A percentile compares a stretch with the other conserved stretches of the same genome.
These are phyloP conservation scores for Eupithecia abbreviata DNA, from an alignment of 2,888 invertebrate genomes.

Conservation along the genomic window DNA sequence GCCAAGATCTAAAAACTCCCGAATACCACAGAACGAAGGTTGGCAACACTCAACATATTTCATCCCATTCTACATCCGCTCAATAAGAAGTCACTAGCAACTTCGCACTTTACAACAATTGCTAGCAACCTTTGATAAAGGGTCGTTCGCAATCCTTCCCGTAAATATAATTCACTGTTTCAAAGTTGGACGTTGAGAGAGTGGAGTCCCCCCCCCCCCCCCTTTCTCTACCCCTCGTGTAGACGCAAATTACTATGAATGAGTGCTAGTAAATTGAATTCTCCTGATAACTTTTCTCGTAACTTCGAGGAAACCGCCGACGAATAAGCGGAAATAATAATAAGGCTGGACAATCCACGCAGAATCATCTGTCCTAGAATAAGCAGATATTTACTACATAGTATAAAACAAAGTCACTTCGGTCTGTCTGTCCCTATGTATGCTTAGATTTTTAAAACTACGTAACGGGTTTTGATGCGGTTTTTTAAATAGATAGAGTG, in stretches of 20 bases:
- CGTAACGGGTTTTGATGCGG: too few relatives aligned
- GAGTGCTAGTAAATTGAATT: slow-evolving; percentile 14
- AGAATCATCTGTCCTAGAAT: too few relatives aligned
- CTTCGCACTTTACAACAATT: slow-evolving; percentile 6
- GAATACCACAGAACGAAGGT: not conserved
- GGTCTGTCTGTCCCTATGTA: too few relatives aligned
- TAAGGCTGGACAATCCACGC: too few relatives aligned
- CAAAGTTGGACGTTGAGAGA: slow-evolving; percentile 37
- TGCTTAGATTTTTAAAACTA: too few relatives aligned
- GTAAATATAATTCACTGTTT: slow-evolving; percentile 16
- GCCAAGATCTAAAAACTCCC: not conserved
- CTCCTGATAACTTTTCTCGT: not conserved
- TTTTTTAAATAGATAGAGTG: too few relatives aligned
- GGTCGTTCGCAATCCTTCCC: not conserved
- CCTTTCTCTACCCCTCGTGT: not conserved
- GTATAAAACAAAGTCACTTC: too few relatives aligned
- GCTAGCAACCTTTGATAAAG: slow-evolving; percentile 13
- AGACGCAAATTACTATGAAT: slow-evolving; percentile 33
- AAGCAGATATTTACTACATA: too few relatives aligned
- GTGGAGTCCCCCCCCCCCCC: slow-evolving; percentile 16
- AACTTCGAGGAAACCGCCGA: not conserved
- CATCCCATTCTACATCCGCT: not conserved
- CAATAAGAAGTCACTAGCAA: slow-evolving; percentile 3
- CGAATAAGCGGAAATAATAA: not conserved
- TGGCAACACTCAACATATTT: not conserved